phyloP scores from a whole-genome alignment of 2,113 vertebrate genomes.

The Paracanthobrama guichenoti region DNA sequence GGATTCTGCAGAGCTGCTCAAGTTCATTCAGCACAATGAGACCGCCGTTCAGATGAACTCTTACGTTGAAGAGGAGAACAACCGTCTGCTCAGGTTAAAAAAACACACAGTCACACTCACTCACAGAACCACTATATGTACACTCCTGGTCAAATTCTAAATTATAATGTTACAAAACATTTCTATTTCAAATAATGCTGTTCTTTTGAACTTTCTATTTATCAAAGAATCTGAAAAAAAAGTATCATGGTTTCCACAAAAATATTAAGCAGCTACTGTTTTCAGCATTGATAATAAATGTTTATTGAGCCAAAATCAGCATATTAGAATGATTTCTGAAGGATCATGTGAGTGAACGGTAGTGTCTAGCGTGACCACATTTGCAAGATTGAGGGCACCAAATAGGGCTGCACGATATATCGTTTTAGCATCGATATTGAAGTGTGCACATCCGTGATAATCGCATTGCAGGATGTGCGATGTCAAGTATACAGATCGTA shows the following conservation, averaged over 20 bases:
- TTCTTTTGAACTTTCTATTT: not conserved
- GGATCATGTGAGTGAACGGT: not conserved
- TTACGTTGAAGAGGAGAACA: constrained; percentile 91
- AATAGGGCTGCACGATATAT: too few relatives aligned
- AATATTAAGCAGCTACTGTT: not conserved
- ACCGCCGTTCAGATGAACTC: constrained; percentile 88
- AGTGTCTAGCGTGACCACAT: not conserved
- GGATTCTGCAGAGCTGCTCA: constrained; percentile 93
- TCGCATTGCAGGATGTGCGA: too few relatives aligned
- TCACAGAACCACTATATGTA: not conserved
- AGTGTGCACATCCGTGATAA: too few relatives aligned
- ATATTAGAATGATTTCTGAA: not conserved
- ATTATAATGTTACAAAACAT: not conserved
- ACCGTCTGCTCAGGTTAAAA: constrained; percentile 88
- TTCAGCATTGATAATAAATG: not conserved
- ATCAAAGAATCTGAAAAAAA: not conserved
- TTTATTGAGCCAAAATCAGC: not conserved
- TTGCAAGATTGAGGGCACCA: not conserved
- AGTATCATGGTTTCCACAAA: not conserved
- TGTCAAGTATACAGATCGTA: too few relatives aligned
- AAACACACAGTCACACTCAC: not conserved
- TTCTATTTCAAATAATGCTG: not conserved
- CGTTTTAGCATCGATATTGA: too few relatives aligned
- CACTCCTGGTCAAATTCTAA: not conserved
- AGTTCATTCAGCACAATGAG: constrained; percentile 96